These are phyloP conservation scores for Rhinoraja longicauda DNA, from an alignment of 2,797 vertebrate genomes.

Conservation along the genomic window DNA sequence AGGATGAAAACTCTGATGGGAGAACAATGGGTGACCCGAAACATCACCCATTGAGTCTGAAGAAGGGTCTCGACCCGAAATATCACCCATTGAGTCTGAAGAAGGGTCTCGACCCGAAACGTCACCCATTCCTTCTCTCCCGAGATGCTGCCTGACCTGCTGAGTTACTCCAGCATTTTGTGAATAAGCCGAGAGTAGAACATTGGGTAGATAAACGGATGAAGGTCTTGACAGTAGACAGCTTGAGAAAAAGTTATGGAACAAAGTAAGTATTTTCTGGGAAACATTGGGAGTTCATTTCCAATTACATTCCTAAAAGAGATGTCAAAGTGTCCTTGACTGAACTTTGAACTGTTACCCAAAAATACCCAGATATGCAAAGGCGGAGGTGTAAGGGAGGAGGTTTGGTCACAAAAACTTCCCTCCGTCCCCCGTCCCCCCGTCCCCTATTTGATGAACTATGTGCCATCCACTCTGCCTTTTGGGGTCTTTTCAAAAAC, in stretches of 20 bases:
- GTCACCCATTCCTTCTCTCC: too few relatives aligned
- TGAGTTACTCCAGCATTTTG: too few relatives aligned
- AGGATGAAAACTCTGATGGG: not conserved
- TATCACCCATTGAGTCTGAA: not conserved
- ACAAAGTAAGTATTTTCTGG: not conserved
- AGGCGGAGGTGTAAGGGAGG: not conserved
- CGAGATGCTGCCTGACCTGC: too few relatives aligned
- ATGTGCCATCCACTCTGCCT: not conserved
- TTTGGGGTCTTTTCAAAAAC: not conserved
- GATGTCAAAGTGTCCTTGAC: not conserved
- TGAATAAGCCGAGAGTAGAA: too few relatives aligned
- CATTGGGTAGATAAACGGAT: not conserved
- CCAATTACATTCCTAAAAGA: too few relatives aligned
- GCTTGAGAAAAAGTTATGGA: not conserved
- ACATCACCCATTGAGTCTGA: too few relatives aligned
- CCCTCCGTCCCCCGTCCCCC: not conserved
- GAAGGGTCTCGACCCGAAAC: too few relatives aligned
- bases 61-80: too few relatives aligned
- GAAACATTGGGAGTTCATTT: not conserved
- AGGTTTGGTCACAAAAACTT: not conserved
- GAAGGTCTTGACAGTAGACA: not conserved
- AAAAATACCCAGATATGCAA: not conserved
- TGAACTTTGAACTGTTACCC: constrained; percentile 2
- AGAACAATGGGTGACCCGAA: too few relatives aligned
- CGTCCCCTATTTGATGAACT: not conserved